Conservation (phyloP, 2,888 invertebrate genomes). For the Disparrhopalites patrizii region DNA sequence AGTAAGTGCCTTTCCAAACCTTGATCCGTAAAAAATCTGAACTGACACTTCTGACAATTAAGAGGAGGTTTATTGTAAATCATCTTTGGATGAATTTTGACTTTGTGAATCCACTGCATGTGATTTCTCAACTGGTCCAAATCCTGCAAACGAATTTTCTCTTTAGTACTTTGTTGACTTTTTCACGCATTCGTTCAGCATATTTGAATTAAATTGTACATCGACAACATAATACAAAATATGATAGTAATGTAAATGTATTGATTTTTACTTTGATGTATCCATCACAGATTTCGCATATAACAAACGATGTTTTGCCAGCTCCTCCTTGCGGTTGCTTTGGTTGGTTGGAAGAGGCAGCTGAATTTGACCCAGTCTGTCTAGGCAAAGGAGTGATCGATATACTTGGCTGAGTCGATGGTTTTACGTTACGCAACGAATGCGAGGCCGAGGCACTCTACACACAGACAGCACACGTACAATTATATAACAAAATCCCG, state of each 20-base stretch:
- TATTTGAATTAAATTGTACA: neutral
- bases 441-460: conserved; percentile 24
- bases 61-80: conserved; percentile 89
- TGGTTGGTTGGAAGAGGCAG: conserved; percentile 49
- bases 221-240: neutral
- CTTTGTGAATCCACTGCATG: conserved; percentile 98
- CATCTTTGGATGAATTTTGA: conserved; percentile 94
- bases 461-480: neutral
- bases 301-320: conserved; percentile 75
- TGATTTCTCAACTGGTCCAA: conserved; percentile 89
- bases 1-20: conserved; percentile 91
- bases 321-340: conserved; percentile 36
- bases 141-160: conserved; percentile 57
- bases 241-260: conserved; percentile 8
- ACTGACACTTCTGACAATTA: conserved; percentile 94
- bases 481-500: neutral
- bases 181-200: neutral
- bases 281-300: conserved; percentile 95
- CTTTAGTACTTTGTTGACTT: neutral
- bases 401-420: conserved; percentile 69
- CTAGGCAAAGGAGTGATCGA: conserved; percentile 84
- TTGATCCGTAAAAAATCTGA: conserved; percentile 94
- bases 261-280: conserved; percentile 68
- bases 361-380: conserved; percentile 53
- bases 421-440: conserved; percentile 24